These are phyloP conservation scores for Alosa alosa DNA, from an alignment of 2,113 vertebrate genomes.

Conservation along the genomic window DNA sequence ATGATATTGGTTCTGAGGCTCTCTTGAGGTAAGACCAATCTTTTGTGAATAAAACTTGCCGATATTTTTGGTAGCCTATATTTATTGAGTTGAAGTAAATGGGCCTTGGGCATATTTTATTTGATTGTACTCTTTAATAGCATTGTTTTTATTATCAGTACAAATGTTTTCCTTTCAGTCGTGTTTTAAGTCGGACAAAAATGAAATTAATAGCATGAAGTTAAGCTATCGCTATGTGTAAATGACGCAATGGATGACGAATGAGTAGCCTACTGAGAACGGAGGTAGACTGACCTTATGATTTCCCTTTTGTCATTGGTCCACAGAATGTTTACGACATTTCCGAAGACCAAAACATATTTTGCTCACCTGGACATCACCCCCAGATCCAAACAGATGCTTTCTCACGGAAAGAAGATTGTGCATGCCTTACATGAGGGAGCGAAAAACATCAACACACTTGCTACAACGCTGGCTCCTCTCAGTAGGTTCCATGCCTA, in stretches of 20 bases:
- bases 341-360: slow-evolving; percentile 74
- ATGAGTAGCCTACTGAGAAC: not conserved
- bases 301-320: not conserved
- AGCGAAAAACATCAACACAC: slow-evolving; percentile 66
- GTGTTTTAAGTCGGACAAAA: no score
- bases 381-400: slow-evolving; percentile 59
- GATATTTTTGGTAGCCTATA: no score
- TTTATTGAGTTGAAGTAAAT: no score
- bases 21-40: slow-evolving; percentile 62
- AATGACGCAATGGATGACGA: not conserved
- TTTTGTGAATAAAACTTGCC: no score
- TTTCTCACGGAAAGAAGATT: slow-evolving; percentile 69
- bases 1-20: slow-evolving; percentile 69
- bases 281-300: not conserved
- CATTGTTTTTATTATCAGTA: no score
- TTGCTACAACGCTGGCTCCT: slow-evolving; percentile 62
- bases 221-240: not conserved
- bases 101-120: no score
- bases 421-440: slow-evolving; percentile 69
- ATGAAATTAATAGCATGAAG: no score
- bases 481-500: slow-evolving; percentile 74
- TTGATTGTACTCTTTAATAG: no score
- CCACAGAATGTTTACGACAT: slow-evolving; percentile 69
- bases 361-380: slow-evolving; percentile 73
- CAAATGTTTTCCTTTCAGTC: no score